Base-by-base conservation (phyloP, 2,113 vertebrate species). In the Percopsis transmontana region DNA sequence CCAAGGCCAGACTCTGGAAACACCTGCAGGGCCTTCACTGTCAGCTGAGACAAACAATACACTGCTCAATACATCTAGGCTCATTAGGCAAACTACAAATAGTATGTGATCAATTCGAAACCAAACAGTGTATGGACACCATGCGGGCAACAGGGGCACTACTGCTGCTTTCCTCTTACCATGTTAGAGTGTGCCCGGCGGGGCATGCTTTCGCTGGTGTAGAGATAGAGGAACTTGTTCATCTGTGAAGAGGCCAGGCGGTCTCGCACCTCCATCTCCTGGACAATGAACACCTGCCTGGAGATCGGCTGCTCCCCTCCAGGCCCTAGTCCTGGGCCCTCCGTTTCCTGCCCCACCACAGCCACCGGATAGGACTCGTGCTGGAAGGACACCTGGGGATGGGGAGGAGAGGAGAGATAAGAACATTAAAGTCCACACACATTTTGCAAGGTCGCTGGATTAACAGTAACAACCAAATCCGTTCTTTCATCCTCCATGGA, bases 141-240 rank as follows among this genome's bases (percentile, higher is more conserved):
- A n/a, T n/a, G n/a, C n/a, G n/a, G n/a, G n/a, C n/a, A n/a, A n/a
- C n/a, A n/a, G n/a, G n/a, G n/a, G n/a, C n/a, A n/a, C n/a, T n/a
- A n/a, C n/a, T n/a, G n/a, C n/a, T n/a, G n/a, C n/a, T n/a, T n/a
- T 23, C 2, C 8, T 23, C 82, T 88, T 86, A 95, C 96, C 96
- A 97, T 97, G 90, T 95, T 96, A 77, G 96, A 95, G 86, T 97
- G 95, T 9, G 96, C 90, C 58, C 95, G 83, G 27, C 96, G 91
- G 0, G 96, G 96, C 93, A 96, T 94, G 80, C 91, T 93, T 86
- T 97, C 96, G 1, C 96, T 96, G 6, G 95, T 96, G 92, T 96
- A 92, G 74, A 96, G 87, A 84, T 96, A 95, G 69, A 97, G 92
- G 82, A 96, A 96, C 88, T 96, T 96, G 92, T 97, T 96, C 86